Conservation (phyloP, 2,797 vertebrate genomes). For the Protonibea diacanthus region DNA sequence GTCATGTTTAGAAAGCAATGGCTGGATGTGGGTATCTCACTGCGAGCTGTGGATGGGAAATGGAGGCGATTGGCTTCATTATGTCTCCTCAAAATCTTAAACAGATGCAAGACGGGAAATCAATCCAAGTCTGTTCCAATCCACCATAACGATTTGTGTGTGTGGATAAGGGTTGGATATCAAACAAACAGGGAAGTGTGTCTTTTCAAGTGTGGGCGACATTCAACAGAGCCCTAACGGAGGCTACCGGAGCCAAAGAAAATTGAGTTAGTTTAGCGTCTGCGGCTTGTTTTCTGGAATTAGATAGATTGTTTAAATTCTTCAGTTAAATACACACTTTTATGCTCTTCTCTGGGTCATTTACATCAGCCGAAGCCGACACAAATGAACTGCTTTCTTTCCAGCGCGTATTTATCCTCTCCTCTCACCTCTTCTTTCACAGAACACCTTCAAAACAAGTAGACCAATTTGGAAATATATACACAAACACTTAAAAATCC, state of each 20-base stretch:
- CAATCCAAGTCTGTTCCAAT: constrained; percentile 44
- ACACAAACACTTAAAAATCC: constrained; percentile 39
- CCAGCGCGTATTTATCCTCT: not conserved
- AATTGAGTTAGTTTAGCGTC: not conserved
- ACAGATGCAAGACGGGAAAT: constrained; percentile 57
- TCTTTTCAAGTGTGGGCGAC: constrained; percentile 16
- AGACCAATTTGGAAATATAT: not conserved
- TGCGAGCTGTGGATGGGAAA: constrained; percentile 32
- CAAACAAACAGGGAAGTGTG: constrained; percentile 19
- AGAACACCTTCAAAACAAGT: constrained; percentile 18
- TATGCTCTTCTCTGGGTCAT: not conserved
- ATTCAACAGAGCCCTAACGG: constrained; percentile 13
- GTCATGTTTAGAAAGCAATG: constrained; percentile 46
- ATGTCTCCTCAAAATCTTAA: constrained; percentile 52
- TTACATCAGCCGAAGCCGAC: not conserved
- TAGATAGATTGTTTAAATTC: not conserved
- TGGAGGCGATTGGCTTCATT: constrained; percentile 53
- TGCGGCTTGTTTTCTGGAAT: constrained; percentile 17
- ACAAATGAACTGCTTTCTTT: not conserved
- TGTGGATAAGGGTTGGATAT: constrained; percentile 17
- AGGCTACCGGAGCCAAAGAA: constrained; percentile 21
- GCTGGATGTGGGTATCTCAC: constrained; percentile 27
- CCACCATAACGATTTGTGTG: constrained; percentile 24
- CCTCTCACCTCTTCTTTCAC: constrained; percentile 20
- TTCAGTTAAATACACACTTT: constrained; percentile 6